Conservation (phyloP, 1,140 invertebrate species). For the Nylanderia fulva region DNA sequence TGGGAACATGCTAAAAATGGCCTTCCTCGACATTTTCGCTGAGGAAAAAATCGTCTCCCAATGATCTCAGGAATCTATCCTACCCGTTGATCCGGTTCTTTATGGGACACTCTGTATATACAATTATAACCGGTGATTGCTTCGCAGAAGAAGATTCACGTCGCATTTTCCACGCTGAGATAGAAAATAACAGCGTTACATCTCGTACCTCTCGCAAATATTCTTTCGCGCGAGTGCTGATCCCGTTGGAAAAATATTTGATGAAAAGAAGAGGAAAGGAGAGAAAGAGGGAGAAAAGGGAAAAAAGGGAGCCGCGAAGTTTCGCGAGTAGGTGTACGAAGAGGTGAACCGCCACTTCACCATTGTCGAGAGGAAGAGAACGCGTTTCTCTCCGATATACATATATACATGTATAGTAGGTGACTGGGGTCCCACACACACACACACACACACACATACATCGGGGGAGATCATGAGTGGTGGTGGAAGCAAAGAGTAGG, state of each 20-base stretch:
- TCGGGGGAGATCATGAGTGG: neutral
- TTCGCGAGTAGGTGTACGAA: neutral
- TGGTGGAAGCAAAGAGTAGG: too few species aligned
- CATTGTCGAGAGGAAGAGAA: conserved; percentile 29
- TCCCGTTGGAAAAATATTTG: conserved; percentile 43
- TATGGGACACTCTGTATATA: too few species aligned
- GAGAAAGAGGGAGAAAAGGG: too few species aligned
- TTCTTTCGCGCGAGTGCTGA: neutral
- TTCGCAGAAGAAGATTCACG: neutral
- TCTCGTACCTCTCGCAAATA: conserved; percentile 22
- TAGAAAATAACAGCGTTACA: neutral
- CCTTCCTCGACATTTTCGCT: too few species aligned
- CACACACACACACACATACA: conserved; percentile 1
- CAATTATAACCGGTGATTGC: neutral
- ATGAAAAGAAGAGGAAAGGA: conserved; percentile 7
- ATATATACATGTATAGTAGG: too few species aligned
- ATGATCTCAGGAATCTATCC: too few species aligned
- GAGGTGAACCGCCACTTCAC: conserved; percentile 34
- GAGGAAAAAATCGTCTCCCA: too few species aligned
- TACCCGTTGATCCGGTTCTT: too few species aligned
- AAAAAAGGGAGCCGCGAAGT: conserved; percentile 3
- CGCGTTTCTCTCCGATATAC: conserved; percentile 25
- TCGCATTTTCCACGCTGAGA: conserved; percentile 3
- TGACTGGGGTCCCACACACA: neutral
- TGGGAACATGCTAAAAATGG: too few species aligned